Conservation (phyloP, 2,888 invertebrate genomes). For the Latrodectus hesperus region DNA sequence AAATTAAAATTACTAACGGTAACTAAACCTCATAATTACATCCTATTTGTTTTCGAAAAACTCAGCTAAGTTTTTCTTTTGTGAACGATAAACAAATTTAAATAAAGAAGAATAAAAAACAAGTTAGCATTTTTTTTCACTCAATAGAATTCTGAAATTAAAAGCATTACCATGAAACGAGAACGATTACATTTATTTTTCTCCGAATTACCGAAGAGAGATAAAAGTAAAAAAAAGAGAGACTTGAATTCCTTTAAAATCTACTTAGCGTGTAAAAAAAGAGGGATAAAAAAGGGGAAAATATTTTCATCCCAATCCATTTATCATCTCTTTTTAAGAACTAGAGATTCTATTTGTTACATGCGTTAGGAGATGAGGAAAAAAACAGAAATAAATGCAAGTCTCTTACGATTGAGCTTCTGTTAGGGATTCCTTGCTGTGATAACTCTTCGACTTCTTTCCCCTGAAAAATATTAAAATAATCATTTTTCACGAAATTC, state of each 20-base stretch:
- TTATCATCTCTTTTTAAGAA: slow-evolving; percentile 5
- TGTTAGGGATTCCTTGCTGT: slow-evolving; percentile 58
- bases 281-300: not conserved
- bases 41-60: not conserved
- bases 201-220: slow-evolving; percentile 28
- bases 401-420: slow-evolving; percentile 37
- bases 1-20: too few species aligned
- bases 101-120: not conserved
- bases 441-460: slow-evolving; percentile 62
- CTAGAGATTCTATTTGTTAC: not conserved
- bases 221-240: slow-evolving; percentile 9
- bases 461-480: slow-evolving; percentile 49
- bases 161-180: slow-evolving; percentile 24
- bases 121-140: not conserved
- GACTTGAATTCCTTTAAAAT: slow-evolving; percentile 17
- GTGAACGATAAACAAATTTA: not conserved
- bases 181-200: slow-evolving; percentile 39
- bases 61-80: not conserved
- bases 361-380: not conserved
- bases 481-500: slow-evolving; percentile 41
- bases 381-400: not conserved
- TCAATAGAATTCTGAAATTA: slow-evolving; percentile 38
- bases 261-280: slow-evolving; percentile 3
- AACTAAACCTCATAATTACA: not conserved
- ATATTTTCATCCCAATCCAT: slow-evolving; percentile 2